phyloP scores from a whole-genome alignment of 2,113 vertebrate genomes.

The Glaucidium brasilianum region DNA sequence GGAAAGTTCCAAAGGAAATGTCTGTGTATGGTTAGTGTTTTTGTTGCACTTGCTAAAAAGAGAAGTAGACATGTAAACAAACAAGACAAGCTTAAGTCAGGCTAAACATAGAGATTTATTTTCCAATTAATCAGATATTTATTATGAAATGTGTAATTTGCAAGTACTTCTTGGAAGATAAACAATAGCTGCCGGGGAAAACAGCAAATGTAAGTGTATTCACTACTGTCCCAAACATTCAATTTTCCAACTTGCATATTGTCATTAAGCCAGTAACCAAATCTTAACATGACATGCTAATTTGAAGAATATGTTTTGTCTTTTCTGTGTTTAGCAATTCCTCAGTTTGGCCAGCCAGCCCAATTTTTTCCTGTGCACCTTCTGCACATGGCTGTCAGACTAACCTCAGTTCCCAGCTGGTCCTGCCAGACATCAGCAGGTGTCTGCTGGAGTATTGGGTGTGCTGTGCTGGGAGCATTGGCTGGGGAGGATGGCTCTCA shows the following conservation, averaged over 20 bases:
- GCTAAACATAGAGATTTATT: conserved; percentile 51
- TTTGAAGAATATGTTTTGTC: neutral
- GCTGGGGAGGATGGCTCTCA: neutral
- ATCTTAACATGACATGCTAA: neutral
- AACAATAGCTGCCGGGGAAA: neutral
- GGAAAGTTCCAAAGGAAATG: conserved; percentile 38
- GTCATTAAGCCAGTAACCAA: neutral
- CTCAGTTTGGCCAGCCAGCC: neutral
- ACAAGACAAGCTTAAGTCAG: neutral
- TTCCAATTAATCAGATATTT: conserved; percentile 33
- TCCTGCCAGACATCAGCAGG: fast-evolving
- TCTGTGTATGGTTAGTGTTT: conserved; percentile 14
- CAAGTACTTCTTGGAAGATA: neutral
- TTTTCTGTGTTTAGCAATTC: neutral
- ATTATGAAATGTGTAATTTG: neutral
- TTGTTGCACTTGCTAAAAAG: conserved; percentile 51
- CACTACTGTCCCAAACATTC: neutral
- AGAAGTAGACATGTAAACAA: conserved; percentile 36
- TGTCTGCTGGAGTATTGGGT: fast-evolving
- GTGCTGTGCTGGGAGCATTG: neutral
- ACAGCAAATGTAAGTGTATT: neutral
- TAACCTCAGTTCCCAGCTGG: fast-evolving
- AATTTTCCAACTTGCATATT: neutral
- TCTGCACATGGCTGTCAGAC: fast-evolving
- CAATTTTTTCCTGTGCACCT: neutral